phyloP scores from a whole-genome alignment of 2,797 vertebrate genomes.

The Lepilemur ruficaudatus region DNA sequence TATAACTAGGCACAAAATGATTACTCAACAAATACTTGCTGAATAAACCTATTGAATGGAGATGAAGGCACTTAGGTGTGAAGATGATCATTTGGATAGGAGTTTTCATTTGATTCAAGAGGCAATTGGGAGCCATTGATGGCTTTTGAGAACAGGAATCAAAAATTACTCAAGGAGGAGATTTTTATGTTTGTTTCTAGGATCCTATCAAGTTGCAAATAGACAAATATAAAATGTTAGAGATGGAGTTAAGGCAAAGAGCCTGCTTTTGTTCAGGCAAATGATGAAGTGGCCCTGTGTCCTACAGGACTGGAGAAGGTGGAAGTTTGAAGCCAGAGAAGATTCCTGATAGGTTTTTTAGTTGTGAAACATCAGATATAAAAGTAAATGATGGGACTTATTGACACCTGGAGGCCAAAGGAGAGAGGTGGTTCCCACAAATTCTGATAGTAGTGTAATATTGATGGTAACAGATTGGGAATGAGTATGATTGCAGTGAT shows the following conservation, averaged over 20 bases:
- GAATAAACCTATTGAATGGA: slow-evolving; percentile 4
- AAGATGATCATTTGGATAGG: slow-evolving; percentile 39
- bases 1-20: slow-evolving; percentile 8
- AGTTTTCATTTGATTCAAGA: slow-evolving; percentile 69
- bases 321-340: not conserved
- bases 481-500: not conserved
- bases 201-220: slow-evolving; percentile 36
- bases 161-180: slow-evolving; percentile 41
- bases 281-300: not conserved
- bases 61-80: slow-evolving; percentile 47
- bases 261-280: not conserved
- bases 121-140: slow-evolving; percentile 48
- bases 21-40: slow-evolving; percentile 50
- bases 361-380: not conserved
- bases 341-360: not conserved
- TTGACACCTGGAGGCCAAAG: not conserved
- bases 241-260: not conserved
- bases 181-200: slow-evolving; percentile 8
- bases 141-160: slow-evolving; percentile 45
- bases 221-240: not conserved
- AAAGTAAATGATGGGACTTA: not conserved
- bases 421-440: not conserved
- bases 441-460: not conserved
- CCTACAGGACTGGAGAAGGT: not conserved
- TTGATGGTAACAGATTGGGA: not conserved